These are phyloP conservation scores for Mesocricetus auratus DNA, from an alignment of 2,113 vertebrate species.

Conservation along the genomic window DNA sequence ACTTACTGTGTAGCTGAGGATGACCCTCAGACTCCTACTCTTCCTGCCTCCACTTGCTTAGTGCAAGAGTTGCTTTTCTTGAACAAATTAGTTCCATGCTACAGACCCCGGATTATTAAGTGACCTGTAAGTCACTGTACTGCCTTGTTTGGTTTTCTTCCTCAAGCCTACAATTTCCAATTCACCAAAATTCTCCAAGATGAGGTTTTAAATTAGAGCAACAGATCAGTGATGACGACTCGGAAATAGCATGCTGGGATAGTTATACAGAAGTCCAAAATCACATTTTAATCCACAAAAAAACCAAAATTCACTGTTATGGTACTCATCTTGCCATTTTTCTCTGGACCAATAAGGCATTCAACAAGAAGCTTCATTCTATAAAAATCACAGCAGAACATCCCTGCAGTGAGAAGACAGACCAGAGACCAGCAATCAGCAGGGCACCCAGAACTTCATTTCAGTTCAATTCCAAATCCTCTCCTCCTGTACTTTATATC, in stretches of 20 bases:
- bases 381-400: neutral
- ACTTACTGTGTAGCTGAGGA: neutral
- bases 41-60: neutral
- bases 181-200: neutral
- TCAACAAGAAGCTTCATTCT: neutral
- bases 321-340: neutral
- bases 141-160: neutral
- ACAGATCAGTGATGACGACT: neutral
- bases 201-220: constrained; percentile 8
- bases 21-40: neutral
- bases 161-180: neutral
- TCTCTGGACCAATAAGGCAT: neutral
- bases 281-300: neutral
- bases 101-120: neutral
- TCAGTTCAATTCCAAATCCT: constrained; percentile 41
- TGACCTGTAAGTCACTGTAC: neutral
- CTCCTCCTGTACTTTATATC: neutral
- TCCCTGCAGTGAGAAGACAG: neutral
- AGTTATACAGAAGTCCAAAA: neutral
- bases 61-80: neutral
- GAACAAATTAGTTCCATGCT: neutral
- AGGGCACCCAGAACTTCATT: constrained; percentile 54
- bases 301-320: neutral
- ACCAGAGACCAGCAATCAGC: neutral
- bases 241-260: neutral